Conservation (phyloP, 2,797 vertebrate species). For the Alectoris magna region DNA sequence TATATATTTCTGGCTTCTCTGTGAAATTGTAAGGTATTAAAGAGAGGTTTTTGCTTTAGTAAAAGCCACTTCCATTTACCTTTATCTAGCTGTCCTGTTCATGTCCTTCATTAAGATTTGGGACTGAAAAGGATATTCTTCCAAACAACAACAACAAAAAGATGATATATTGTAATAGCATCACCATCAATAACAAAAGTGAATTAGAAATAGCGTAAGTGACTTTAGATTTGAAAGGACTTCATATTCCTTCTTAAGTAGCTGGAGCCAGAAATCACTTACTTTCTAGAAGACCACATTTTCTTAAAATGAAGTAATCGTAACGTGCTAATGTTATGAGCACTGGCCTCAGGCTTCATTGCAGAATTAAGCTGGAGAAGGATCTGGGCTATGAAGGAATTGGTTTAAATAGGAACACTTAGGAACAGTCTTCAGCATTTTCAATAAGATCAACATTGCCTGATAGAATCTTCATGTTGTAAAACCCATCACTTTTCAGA, state of each 20-base stretch:
- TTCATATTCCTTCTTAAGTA: background rate
- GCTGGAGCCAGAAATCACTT: background rate
- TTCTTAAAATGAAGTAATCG: constrained; percentile 23
- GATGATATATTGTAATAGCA: background rate
- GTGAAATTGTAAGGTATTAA: background rate
- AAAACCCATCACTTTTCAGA: background rate
- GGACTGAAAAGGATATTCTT: background rate
- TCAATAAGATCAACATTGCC: background rate
- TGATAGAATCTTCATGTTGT: background rate
- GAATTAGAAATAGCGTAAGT: background rate
- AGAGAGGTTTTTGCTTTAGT: background rate
- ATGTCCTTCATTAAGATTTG: background rate
- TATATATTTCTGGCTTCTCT: background rate
- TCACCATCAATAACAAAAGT: background rate
- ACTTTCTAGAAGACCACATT: background rate
- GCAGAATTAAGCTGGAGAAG: constrained; percentile 7
- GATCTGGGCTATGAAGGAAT: background rate
- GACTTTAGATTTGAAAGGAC: background rate
- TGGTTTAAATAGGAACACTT: constrained; percentile 1
- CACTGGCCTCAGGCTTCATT: background rate
- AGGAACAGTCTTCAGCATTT: background rate
- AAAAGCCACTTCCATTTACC: background rate
- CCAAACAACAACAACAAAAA: background rate
- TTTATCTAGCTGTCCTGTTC: background rate
- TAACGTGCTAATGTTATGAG: background rate